Conservation (phyloP, 2,797 vertebrate species). For the Tympanoctomys barrerae region DNA sequence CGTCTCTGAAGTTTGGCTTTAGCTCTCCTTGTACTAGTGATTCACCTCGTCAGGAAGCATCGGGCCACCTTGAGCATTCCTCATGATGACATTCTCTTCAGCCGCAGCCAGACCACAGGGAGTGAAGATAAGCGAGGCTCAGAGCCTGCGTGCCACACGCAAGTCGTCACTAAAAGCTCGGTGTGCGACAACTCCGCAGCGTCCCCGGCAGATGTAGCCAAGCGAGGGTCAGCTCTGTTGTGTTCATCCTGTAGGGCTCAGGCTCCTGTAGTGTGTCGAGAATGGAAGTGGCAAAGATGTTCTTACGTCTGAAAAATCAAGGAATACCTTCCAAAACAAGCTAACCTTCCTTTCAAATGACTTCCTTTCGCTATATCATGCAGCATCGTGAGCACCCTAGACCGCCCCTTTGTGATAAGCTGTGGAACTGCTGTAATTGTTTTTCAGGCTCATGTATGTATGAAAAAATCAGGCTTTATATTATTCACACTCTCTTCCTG, state of each 20-base stretch:
- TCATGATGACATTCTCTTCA: background rate
- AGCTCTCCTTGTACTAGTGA: background rate
- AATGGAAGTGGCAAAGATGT: constrained; percentile 46
- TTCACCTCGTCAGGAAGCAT: constrained; percentile 15
- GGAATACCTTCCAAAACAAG: constrained; percentile 37
- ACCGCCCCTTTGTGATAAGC: background rate
- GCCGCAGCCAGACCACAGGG: background rate
- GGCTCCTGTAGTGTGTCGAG: constrained; percentile 22
- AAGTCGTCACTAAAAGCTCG: background rate
- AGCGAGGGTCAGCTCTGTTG: background rate
- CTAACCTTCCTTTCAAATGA: constrained; percentile 1
- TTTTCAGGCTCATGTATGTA: background rate
- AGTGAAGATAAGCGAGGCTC: background rate
- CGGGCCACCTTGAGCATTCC: background rate
- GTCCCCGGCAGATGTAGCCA: background rate
- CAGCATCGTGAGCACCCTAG: background rate
- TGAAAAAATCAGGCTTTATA: background rate
- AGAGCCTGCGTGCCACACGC: background rate
- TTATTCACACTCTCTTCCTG: constrained; percentile 55
- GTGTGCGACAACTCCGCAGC: background rate
- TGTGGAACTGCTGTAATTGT: background rate
- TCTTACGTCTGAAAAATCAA: constrained; percentile 24
- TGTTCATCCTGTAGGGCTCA: background rate
- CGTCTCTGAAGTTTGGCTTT: background rate
- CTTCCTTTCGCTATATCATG: background rate